phyloP scores from a whole-genome alignment of 92 coral and sea anemone species.

The Zoanthus gigantus region DNA sequence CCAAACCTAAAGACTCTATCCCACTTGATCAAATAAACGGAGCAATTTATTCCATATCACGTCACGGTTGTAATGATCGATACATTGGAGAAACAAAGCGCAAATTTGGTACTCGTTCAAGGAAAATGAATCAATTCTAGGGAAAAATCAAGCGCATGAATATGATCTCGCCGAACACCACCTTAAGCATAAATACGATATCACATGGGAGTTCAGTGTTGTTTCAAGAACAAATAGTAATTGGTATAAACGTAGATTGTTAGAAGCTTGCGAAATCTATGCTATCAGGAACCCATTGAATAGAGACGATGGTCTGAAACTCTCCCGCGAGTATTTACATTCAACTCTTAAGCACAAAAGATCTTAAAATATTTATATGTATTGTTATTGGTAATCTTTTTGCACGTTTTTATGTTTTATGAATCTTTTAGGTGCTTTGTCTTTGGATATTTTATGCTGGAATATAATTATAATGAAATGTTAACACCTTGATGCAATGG shows the following conservation, averaged over 20 bases:
- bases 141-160: not conserved
- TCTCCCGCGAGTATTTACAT: not conserved
- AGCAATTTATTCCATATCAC: not conserved
- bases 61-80: not conserved
- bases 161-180: not conserved
- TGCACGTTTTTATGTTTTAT: too few species aligned
- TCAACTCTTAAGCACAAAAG: not conserved
- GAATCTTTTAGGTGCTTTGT: not conserved
- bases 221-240: not conserved
- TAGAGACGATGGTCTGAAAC: not conserved
- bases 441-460: not conserved
- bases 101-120: not conserved
- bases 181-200: not conserved
- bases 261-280: slow-evolving; percentile 3
- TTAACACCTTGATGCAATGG: too few species aligned
- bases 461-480: too few species aligned
- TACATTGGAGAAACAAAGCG: not conserved
- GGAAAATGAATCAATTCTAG: not conserved
- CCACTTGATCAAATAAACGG: not conserved
- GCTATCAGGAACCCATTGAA: not conserved
- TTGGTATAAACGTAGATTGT: not conserved
- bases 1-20: slow-evolving; percentile 6
- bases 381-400: too few species aligned
- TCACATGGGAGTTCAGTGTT: not conserved
- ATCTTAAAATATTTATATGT: not conserved